Percentiles rank a stretch among this genome's conserved stretches.
Evolutionary conservation across 2,113 vertebrate genomes (phyloP).

Genomic region (Catharus minimus): DNA sequence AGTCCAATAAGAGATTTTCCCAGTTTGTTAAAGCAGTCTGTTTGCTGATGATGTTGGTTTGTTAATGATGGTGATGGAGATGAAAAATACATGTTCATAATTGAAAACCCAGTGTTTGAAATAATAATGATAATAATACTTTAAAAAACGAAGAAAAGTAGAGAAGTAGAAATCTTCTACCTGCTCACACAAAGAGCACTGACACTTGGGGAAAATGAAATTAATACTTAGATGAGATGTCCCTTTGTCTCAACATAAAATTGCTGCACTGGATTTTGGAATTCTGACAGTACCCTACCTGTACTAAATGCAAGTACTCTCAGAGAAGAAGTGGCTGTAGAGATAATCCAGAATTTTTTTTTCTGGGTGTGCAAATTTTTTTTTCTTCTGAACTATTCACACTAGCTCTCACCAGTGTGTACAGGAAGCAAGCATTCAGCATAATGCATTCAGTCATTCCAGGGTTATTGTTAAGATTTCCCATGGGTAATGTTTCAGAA

Average conservation of each 20-base stretch:
- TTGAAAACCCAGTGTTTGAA: not conserved
- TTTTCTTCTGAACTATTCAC: not conserved
- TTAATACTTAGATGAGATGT: not conserved
- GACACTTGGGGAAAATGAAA: not conserved
- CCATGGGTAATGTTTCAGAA: not conserved
- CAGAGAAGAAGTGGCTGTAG: not conserved
- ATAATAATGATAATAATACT: not conserved
- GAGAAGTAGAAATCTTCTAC: not conserved
- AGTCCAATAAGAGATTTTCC: not conserved
- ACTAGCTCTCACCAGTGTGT: not conserved
- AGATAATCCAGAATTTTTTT: not conserved
- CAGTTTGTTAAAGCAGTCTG: not conserved
- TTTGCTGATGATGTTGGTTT: not conserved
- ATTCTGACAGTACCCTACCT: not conserved
- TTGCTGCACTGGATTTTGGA: not conserved
- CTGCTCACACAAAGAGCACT: not conserved
- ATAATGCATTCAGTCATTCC: accelerated
- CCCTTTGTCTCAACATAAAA: not conserved
- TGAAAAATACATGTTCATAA: not conserved
- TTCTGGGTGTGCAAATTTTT: not conserved
- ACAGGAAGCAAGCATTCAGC: not conserved
- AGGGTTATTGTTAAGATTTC: not conserved
- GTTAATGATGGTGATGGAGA: not conserved
- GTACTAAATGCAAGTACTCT: not conserved
- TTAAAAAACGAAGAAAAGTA: not conserved